Conservation (phyloP, 1,140 invertebrate species). For the Trialeurodes vaporariorum region DNA sequence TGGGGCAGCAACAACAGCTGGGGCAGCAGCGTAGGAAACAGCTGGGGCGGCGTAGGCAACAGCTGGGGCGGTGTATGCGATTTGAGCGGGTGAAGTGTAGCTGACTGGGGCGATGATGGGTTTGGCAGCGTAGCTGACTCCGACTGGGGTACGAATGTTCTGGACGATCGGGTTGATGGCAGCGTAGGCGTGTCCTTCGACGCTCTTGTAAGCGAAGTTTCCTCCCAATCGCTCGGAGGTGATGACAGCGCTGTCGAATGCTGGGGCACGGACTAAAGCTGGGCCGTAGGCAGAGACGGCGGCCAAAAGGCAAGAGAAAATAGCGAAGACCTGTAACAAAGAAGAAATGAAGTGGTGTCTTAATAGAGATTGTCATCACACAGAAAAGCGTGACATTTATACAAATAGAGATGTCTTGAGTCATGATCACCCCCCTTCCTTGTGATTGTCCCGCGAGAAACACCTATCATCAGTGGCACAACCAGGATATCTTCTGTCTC, state of each 20-base stretch:
- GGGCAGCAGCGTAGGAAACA: constrained; percentile 9
- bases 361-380: too few species aligned
- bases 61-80: constrained; percentile 7
- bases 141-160: constrained; percentile 24
- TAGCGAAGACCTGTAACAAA: neutral
- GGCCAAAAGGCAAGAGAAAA: neutral
- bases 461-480: too few species aligned
- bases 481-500: too few species aligned
- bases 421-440: too few species aligned
- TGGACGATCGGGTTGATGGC: constrained; percentile 35
- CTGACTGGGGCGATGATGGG: constrained; percentile 17
- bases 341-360: too few species aligned
- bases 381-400: too few species aligned
- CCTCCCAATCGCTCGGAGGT: constrained; percentile 39
- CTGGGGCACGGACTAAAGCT: constrained; percentile 36
- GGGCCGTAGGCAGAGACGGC: constrained; percentile 13
- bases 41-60: constrained; percentile 6
- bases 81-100: constrained; percentile 9
- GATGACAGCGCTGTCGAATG: constrained; percentile 41
- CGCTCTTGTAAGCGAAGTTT: constrained; percentile 43
- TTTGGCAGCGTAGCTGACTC: constrained; percentile 23
- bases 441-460: too few species aligned
- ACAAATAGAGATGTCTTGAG: too few species aligned
- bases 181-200: constrained; percentile 41
- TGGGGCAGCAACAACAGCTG: too few species aligned